Conservation (phyloP, 1,140 invertebrate genomes). For the Hycleus phaleratus region DNA sequence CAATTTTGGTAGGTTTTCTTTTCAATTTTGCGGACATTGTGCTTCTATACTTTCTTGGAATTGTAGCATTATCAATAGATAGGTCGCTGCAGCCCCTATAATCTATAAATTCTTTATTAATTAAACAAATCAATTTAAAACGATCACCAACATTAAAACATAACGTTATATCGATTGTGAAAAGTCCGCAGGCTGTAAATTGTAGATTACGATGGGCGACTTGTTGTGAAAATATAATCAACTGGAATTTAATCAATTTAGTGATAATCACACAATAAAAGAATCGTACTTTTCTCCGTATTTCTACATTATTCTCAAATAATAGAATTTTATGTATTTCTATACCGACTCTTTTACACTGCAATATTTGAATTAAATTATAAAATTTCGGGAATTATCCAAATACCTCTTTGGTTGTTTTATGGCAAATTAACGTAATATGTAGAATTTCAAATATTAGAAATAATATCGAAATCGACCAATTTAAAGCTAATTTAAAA, state of each 20-base stretch:
- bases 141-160: constrained; percentile 10
- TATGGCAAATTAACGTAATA: constrained; percentile 9
- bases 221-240: constrained; percentile 20
- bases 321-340: constrained; percentile 18
- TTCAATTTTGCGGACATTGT: constrained; percentile 2
- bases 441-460: constrained; percentile 7
- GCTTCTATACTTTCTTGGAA: constrained; percentile 20
- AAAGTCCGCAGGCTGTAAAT: constrained; percentile 20
- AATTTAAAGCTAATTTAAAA: constrained; percentile 1
- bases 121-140: too few relatives aligned
- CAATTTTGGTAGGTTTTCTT: neutral
- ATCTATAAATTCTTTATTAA: constrained; percentile 6
- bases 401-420: constrained; percentile 12
- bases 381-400: too few relatives aligned
- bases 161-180: constrained; percentile 16
- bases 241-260: constrained; percentile 10
- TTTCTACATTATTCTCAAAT: constrained; percentile 1
- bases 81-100: constrained; percentile 12
- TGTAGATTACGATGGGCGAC: constrained; percentile 9
- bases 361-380: constrained; percentile 2
- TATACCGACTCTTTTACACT: constrained; percentile 13
- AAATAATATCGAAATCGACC: constrained; percentile 9
- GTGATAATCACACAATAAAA: too few relatives aligned
- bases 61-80: constrained; percentile 19
- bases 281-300: constrained; percentile 9